Conservation (phyloP, 2,888 invertebrate species). For the Flexamia atlantica region DNA sequence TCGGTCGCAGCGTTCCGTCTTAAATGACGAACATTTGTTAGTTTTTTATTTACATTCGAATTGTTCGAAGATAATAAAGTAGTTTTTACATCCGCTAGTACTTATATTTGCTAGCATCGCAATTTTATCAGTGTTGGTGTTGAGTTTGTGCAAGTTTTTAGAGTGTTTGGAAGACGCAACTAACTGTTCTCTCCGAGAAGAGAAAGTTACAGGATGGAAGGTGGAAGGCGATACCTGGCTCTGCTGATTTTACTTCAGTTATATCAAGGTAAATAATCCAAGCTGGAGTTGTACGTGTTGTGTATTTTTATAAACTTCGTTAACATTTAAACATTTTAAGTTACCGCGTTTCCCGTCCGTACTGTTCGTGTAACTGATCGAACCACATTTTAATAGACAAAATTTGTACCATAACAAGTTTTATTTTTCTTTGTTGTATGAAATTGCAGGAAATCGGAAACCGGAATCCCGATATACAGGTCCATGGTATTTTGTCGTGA, state of each 20-base stretch:
- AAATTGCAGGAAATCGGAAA: too few species aligned
- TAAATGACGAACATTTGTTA: not conserved
- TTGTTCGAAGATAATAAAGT: not conserved
- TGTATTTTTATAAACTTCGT: too few species aligned
- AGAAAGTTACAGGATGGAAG: conserved; percentile 48
- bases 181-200: conserved; percentile 11
- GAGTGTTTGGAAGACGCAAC: conserved; percentile 17
- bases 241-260: conserved; percentile 25
- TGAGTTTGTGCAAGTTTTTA: conserved; percentile 28
- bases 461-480: too few species aligned
- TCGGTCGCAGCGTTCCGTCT: not conserved
- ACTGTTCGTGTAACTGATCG: too few species aligned
- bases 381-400: too few species aligned
- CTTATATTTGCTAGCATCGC: too few species aligned
- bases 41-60: not conserved
- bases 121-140: not conserved
- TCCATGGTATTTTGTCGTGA: too few species aligned
- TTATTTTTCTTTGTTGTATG: too few species aligned
- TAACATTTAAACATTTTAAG: too few species aligned
- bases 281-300: too few species aligned
- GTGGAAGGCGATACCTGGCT: conserved; percentile 2
- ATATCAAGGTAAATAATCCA: conserved; percentile 43
- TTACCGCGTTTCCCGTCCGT: too few species aligned
- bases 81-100: not conserved
- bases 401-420: too few species aligned